phyloP scores from a whole-genome alignment of 2,888 invertebrate species.

The Belgica antarctica region DNA sequence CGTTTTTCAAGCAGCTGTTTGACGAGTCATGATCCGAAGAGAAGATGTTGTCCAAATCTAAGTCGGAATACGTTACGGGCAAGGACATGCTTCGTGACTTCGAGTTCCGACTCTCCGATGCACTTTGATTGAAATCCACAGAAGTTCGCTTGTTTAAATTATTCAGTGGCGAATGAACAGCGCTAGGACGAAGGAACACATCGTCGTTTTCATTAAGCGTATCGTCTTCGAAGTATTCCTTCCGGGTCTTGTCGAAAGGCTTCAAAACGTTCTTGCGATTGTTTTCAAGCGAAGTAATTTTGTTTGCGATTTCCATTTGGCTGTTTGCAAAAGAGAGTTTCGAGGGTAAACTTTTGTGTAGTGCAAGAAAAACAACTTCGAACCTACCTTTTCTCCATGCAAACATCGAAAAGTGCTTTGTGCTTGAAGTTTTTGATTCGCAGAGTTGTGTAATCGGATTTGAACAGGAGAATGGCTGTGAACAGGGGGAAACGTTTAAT shows the following conservation, averaged over 20 bases:
- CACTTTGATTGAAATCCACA: conserved; percentile 67
- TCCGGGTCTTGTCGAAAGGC: neutral
- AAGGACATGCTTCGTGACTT: conserved; percentile 64
- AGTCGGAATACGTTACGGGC: conserved; percentile 58
- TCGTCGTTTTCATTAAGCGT: conserved; percentile 56
- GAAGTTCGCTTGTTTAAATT: conserved; percentile 57
- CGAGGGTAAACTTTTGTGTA: neutral
- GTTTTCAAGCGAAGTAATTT: conserved; percentile 11
- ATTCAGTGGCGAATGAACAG: conserved; percentile 56
- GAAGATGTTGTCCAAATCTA: conserved; percentile 31
- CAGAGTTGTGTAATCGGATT: neutral
- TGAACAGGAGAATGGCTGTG: neutral
- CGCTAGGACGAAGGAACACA: conserved; percentile 69
- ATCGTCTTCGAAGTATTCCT: neutral
- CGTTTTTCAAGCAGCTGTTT: conserved; percentile 48
- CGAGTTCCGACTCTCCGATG: neutral
- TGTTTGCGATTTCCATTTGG: neutral
- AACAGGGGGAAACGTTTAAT: conserved; percentile 49
- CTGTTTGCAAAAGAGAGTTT: too few relatives aligned
- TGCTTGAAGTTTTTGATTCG: neutral
- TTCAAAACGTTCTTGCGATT: neutral
- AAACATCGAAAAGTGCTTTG: neutral
- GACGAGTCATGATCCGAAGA: conserved; percentile 53
- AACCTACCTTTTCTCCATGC: neutral
- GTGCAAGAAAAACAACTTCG: too few relatives aligned